Evolutionary conservation across 2,797 vertebrate genomes (phyloP), one percentile per base, ranked within the genome.

Genomic region (Typhlichthys eigenmanni): DNA sequence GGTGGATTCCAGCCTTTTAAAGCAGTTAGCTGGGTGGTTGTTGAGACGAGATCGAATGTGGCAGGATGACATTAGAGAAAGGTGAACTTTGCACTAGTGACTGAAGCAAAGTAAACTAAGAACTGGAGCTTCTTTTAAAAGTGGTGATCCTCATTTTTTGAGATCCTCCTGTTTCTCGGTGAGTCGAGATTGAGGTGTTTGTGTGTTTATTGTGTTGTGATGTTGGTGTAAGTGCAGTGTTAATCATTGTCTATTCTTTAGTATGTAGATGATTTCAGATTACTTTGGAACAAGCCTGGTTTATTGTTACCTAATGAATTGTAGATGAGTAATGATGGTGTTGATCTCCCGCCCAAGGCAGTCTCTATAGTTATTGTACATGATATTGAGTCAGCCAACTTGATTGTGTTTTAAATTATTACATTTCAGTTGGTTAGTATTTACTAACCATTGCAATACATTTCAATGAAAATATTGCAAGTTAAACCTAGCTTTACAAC

Each of bases 131-230:
- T 68, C 68, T 29, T 85, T 81, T 74, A 88, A 87, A 46, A 83
- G 74, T 65, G 87, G 89, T 58, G 85, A 88, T 16, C 72, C 74
- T 60, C 75, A 59, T 0, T 77, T 78, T 54, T 72, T 78, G 49
- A 87, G 70, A 75, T 75, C 66, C 1, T 83, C 89, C 16, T 93
- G 81, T 91, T 92, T 82, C 58, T 83, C 90, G 90, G 90, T 93
- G 86, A 93, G 91, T 90, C 58, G 66, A 61, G 11, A 16, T 45
- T 53, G 59, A 24, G 53, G 62, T 74, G 24, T 52, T 24, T 38
- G 56, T 47, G n/a, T 64, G 11, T 5, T 49, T 29, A 29, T 29
- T 43, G 38, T 43, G 8, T 43, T 38, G 34, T 6, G 34, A 6
- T 38, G 5, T 43, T 43, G 7, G 38, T 8, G 38, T 7, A 9